Conservation (phyloP, 2,797 vertebrate genomes). For the Pteronotus mesoamericanus region DNA sequence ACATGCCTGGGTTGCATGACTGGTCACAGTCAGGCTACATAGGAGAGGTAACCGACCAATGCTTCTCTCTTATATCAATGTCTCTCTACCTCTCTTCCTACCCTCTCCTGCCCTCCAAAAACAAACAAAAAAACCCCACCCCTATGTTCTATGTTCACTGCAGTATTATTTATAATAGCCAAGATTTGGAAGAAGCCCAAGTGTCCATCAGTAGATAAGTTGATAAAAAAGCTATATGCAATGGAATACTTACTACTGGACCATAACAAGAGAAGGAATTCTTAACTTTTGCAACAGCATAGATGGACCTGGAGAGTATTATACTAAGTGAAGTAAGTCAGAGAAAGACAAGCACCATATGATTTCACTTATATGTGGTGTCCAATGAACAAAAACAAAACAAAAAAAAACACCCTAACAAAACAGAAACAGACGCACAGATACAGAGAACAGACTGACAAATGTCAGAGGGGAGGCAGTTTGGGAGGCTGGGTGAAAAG, state of each 20-base stretch:
- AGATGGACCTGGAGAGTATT: background rate
- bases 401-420: too few species aligned
- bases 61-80: background rate
- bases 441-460: background rate
- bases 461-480: background rate
- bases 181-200: background rate
- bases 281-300: background rate
- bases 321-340: background rate
- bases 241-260: background rate
- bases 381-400: background rate
- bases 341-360: background rate
- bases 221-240: background rate
- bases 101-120: background rate
- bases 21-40: background rate
- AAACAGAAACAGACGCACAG: background rate
- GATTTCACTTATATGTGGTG: background rate
- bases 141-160: background rate
- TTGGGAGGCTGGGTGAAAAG: background rate
- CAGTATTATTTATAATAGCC: background rate
- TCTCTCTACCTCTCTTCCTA: background rate
- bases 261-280: background rate
- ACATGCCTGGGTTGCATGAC: background rate
- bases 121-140: background rate
- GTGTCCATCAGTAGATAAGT: background rate
- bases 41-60: background rate